Evolutionary conservation across 1,140 invertebrate species (phyloP), one percentile per base, ranked within the genome.

Genomic region (Subanguina moxae): DNA sequence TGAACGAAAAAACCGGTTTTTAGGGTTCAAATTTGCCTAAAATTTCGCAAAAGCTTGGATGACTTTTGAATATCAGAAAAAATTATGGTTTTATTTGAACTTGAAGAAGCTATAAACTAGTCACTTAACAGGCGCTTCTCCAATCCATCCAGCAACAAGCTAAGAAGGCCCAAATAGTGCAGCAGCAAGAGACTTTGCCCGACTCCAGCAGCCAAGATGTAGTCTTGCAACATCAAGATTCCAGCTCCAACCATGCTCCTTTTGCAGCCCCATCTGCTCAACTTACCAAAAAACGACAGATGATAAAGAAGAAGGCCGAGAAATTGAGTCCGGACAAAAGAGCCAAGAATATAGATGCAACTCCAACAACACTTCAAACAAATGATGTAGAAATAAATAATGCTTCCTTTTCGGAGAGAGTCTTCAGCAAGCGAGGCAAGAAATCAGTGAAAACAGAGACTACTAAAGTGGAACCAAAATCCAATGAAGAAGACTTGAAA

Each of bases 121-220:
- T 45, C 43, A 45, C 11, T 45, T 45, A 13, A 13, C n/a, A 61
- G 38, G 27, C 58, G 5, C 58, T 61, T 61, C 28, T 61, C 8
- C 58, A 61, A 25, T 61, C 58, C 19, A 19, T 61, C 28, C 58
- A 61, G 28, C 58, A 61, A 61, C 58, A 61, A 61, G 27, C 58
- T 8, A 61, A 61, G 27, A 61, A 61, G n/a, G 13, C 13, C 8
- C 58, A 61, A 43, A 62, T 64, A n/a, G n/a, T 25, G 7, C 64
- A 67, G 32, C 62, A 28, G 23, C 67, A 69, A 48, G 65, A 65
- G 0, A 17, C 28, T 52, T 52, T 30, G n/a, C 58, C 58, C n/a
- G 58, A 61, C 43, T 65, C 65, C 1, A 70, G 66, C 56, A 68
- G 67, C 25, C 66, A 69, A 57, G 67, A 68, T 1, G 52, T 57